phyloP scores from a whole-genome alignment of 2,113 vertebrate species.

The Ovibos moschatus region DNA sequence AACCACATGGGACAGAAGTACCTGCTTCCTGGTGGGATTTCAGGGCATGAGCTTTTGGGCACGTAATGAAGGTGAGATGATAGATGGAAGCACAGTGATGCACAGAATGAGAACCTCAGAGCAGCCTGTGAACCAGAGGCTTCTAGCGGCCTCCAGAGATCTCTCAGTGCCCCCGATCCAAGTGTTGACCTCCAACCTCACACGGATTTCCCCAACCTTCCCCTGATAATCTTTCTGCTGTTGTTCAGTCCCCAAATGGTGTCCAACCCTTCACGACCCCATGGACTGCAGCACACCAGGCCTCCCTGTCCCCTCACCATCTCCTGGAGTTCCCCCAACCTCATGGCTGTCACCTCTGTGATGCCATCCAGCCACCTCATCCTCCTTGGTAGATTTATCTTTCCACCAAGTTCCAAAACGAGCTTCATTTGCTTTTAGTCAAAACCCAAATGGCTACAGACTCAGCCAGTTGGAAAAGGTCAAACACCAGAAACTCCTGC shows the following conservation, averaged over 20 bases:
- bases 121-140: background rate
- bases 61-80: rapidly evolving
- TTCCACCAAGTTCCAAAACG: background rate
- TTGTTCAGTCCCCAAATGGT: background rate
- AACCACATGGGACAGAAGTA: background rate
- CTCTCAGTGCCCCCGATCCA: too few relatives aligned
- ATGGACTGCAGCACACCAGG: rapidly evolving
- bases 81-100: rapidly evolving
- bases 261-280: rapidly evolving
- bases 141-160: background rate
- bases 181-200: background rate
- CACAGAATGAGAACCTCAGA: rapidly evolving
- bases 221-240: background rate
- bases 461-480: background rate
- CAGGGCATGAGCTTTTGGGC: rapidly evolving
- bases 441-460: background rate
- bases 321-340: rapidly evolving
- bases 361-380: background rate
- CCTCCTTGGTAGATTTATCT: background rate
- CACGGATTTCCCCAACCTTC: background rate
- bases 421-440: background rate
- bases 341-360: rapidly evolving
- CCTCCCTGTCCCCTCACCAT: background rate
- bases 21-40: background rate
- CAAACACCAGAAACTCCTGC: rapidly evolving